A percentile compares a stretch with the other conserved stretches of the same genome.
Conservation (phyloP, 1,140 invertebrate species). For the Ladona fulva region DNA sequence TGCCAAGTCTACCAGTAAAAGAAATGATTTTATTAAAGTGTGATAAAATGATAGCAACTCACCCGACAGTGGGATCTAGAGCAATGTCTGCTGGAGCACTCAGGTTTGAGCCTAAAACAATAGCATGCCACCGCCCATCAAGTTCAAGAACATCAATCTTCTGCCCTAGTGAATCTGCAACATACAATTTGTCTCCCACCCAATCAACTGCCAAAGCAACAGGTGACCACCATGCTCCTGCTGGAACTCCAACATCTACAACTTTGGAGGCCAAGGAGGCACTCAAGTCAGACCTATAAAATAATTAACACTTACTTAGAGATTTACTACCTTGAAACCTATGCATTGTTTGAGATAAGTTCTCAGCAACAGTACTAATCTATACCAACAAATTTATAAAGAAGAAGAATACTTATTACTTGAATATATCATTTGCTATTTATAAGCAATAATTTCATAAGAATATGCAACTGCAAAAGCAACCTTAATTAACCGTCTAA, state of each 20-base stretch:
- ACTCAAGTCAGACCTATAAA: background rate
- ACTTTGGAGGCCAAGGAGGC: background rate
- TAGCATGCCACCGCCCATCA: constrained; percentile 70
- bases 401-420: too few species aligned
- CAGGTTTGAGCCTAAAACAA: constrained; percentile 84
- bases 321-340: too few species aligned
- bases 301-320: too few species aligned
- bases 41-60: constrained; percentile 32
- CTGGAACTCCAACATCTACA: background rate
- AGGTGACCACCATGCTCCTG: constrained; percentile 56
- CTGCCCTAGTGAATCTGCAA: constrained; percentile 84
- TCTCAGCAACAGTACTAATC: too few species aligned
- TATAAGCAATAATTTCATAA: too few species aligned
- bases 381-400: too few species aligned
- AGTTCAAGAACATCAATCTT: constrained; percentile 91
- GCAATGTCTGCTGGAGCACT: constrained; percentile 85
- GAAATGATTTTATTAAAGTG: too few species aligned
- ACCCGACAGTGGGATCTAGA: constrained; percentile 79
- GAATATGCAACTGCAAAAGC: too few species aligned
- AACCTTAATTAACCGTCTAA: too few species aligned
- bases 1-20: too few species aligned
- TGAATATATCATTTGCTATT: too few species aligned
- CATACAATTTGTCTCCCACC: constrained; percentile 92
- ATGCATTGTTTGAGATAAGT: too few species aligned
- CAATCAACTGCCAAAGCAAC: constrained; percentile 91